Percentiles rank a stretch among this genome's conserved stretches.
Conservation (phyloP, 2,888 invertebrate genomes). For the Cephus rjabovi region DNA sequence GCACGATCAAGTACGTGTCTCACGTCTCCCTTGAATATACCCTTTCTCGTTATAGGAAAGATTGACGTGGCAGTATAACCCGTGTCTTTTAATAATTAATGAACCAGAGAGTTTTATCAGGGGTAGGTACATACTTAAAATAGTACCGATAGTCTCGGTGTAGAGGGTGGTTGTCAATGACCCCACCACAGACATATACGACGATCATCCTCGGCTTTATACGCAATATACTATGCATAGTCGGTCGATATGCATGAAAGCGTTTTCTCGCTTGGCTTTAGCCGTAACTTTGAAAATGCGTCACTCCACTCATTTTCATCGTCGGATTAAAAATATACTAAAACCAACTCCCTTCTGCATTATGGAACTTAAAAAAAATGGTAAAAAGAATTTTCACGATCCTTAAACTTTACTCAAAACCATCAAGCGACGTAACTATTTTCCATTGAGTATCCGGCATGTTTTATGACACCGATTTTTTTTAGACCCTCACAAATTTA, state of each 20-base stretch:
- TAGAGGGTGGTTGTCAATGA: not conserved
- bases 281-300: not conserved
- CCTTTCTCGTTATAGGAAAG: not conserved
- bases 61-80: not conserved
- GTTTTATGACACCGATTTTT: not conserved
- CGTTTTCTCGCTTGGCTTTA: not conserved
- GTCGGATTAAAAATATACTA: not conserved
- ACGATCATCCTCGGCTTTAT: not conserved
- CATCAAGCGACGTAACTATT: not conserved
- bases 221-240: not conserved
- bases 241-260: not conserved
- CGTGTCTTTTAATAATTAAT: not conserved
- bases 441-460: not conserved
- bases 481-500: not conserved
- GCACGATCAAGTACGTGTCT: not conserved
- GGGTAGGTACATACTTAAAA: not conserved
- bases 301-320: not conserved
- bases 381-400: not conserved
- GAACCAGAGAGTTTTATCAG: not conserved
- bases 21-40: not conserved
- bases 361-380: not conserved
- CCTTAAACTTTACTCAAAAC: not conserved
- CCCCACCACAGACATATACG: not conserved
- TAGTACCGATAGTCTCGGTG: not conserved
- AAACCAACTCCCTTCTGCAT: not conserved